phyloP scores from a whole-genome alignment of 2,797 vertebrate genomes.

The Neostethus bicornis region DNA sequence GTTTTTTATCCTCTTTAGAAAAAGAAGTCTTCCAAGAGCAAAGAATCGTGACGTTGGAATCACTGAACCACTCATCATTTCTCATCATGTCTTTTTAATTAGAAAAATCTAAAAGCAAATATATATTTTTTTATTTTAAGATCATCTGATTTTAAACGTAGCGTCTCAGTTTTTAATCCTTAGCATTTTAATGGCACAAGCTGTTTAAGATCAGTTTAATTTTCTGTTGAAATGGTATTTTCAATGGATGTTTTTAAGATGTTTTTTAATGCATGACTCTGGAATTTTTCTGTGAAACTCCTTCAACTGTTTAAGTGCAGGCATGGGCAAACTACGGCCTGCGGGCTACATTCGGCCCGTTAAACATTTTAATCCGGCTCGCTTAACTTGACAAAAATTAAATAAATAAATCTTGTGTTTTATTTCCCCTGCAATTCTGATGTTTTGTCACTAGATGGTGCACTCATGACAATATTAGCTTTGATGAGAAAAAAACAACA shows the following conservation, averaged over 20 bases:
- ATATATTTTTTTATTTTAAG: slow-evolving; percentile 6
- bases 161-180: background rate
- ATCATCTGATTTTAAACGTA: background rate
- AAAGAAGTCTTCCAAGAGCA: slow-evolving; percentile 53
- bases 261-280: too few relatives aligned
- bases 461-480: too few relatives aligned
- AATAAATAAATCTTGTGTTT: too few relatives aligned
- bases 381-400: too few relatives aligned
- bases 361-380: too few relatives aligned
- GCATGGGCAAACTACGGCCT: too few relatives aligned
- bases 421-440: too few relatives aligned
- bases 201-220: background rate
- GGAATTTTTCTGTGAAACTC: background rate
- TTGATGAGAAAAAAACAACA: background rate
- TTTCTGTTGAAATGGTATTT: too few relatives aligned
- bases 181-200: slow-evolving; percentile 16
- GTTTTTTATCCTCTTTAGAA: slow-evolving; percentile 50
- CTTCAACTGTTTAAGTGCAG: too few relatives aligned
- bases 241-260: too few relatives aligned
- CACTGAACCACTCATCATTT: background rate
- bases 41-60: slow-evolving; percentile 18
- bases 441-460: too few relatives aligned
- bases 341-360: too few relatives aligned
- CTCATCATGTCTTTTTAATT: background rate
- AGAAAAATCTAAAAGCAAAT: slow-evolving; percentile 11